These are phyloP conservation scores for Ailuropoda melanoleuca DNA, from an alignment of 2,113 vertebrate genomes.

Conservation along the genomic window DNA sequence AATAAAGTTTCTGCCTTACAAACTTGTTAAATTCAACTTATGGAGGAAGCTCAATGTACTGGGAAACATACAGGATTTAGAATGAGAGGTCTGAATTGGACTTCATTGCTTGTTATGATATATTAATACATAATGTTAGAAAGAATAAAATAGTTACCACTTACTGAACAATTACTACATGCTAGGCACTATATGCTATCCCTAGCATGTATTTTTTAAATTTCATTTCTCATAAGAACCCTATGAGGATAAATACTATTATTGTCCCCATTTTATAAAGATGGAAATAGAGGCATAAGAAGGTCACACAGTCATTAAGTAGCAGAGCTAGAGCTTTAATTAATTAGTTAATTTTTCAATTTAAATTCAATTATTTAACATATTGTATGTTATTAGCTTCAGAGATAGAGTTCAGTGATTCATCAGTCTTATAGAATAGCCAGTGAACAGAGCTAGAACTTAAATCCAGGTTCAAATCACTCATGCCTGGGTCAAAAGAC, in stretches of 20 bases:
- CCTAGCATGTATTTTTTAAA: background rate
- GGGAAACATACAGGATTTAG: background rate
- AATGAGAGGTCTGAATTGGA: background rate
- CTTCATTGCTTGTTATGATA: background rate
- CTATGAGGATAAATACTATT: background rate
- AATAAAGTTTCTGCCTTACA: background rate
- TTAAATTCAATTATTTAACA: background rate
- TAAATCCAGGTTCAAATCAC: background rate
- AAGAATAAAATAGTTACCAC: background rate
- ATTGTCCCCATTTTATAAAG: background rate
- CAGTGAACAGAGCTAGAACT: background rate
- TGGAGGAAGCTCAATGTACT: background rate
- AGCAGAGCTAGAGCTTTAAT: background rate
- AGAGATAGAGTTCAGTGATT: background rate
- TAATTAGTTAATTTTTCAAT: background rate
- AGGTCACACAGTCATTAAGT: background rate
- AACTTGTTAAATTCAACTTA: background rate
- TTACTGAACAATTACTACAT: background rate
- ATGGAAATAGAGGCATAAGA: background rate
- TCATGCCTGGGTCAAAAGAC: background rate
- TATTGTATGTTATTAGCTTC: background rate
- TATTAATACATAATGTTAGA: background rate
- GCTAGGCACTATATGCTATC: background rate
- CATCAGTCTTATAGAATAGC: background rate
- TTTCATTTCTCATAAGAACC: background rate